Conservation (phyloP, 1,140 invertebrate genomes). For the Pemphigus obesinymphae region DNA sequence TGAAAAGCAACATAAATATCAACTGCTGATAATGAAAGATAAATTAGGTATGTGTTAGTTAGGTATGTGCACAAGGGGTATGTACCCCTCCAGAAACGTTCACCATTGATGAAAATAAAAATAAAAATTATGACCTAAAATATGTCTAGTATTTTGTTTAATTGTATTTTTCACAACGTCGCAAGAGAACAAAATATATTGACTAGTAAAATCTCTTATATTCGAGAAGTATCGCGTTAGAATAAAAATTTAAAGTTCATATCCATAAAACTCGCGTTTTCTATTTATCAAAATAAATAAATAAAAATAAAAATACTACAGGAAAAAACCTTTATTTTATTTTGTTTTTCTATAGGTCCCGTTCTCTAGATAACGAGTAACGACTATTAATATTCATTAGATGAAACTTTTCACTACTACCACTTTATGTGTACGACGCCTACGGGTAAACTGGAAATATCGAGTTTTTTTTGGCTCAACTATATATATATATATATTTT, state of each 20-base stretch:
- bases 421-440: slow-evolving; percentile 10
- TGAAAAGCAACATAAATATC: background rate
- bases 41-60: slow-evolving; percentile 21
- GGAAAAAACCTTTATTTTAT: slow-evolving; percentile 18
- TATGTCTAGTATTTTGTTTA: slow-evolving; percentile 13
- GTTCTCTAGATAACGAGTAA: slow-evolving; percentile 18
- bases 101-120: background rate
- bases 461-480: slow-evolving; percentile 16
- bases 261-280: slow-evolving; percentile 24
- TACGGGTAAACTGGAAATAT: background rate
- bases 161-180: background rate
- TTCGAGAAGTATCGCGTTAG: background rate
- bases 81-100: background rate
- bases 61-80: slow-evolving; percentile 2
- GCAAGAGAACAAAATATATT: background rate
- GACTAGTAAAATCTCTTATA: background rate
- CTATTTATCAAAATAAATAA: slow-evolving; percentile 18
- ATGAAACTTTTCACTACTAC: slow-evolving; percentile 10
- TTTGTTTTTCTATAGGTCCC: slow-evolving; percentile 3
- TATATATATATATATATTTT: background rate
- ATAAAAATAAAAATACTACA: background rate
- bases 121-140: slow-evolving; percentile 26
- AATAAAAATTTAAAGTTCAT: background rate
- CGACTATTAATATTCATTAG: slow-evolving; percentile 38
- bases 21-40: slow-evolving; percentile 35